Base-by-base conservation (phyloP, 2,888 invertebrate genomes). In the Apodemia mormo region DNA sequence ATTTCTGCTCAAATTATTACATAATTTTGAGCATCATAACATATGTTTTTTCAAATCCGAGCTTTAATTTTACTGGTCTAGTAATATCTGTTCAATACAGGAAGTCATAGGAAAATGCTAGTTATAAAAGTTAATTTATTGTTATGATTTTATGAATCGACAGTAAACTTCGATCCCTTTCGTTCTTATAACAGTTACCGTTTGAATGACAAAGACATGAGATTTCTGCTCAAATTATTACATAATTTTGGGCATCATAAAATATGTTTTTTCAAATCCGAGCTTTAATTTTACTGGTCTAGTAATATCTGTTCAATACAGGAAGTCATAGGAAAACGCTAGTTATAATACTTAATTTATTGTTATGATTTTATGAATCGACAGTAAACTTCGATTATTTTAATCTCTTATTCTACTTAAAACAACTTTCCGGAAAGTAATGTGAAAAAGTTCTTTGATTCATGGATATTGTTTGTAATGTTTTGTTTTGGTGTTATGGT, bases 321-420 rank as follows among this genome's bases (percentile, higher is more conserved):
- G 67, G 70, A 64, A 67, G 68, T 66, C 70, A 9, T 61, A 33
- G 4, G 30, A 33, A 5, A 14, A 7, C 61, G 33, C 6, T 14
- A 33, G 33, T 61, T 61, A 61, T 37, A 33, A 61, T 14, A 56
- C n/a, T 56, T 8, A 14, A 61, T 30, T 61, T 61, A 37, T 61
- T 61, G 14, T 61, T 61, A n/a, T 61, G 14, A 22, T 56, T 9
- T 37, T 61, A 30, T 30, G 58, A 61, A 7, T 30, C 7, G 61
- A 33, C 33, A 14, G 14, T 61, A 61, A 61, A 61, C 61, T 61
- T 37, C 33, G 61, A 61, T 61, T 33, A 61, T 61, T 61, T 37
- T 61, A 37, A 33, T 61, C 33, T 61, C 61, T 12, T 37, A 61
- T 37, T 61, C 14, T 61, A 61, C 33, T 61, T 61, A 61, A 61